These are phyloP conservation scores for Andrena flavipes DNA, from an alignment of 2,888 invertebrate species.

Conservation along the genomic window DNA sequence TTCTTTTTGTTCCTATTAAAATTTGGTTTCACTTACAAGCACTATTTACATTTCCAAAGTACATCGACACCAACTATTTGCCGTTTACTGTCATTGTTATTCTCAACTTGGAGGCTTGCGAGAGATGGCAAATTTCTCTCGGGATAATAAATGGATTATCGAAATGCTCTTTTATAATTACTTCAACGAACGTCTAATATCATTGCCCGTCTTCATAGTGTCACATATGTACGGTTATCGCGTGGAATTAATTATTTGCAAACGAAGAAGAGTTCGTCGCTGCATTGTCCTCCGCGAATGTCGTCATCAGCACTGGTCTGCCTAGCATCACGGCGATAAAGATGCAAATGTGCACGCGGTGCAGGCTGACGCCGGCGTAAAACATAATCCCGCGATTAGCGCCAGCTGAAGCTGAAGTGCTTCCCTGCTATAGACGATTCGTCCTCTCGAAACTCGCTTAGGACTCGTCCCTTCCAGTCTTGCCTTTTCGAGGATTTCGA, in stretches of 20 bases:
- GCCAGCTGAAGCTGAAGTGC: conserved; percentile 65
- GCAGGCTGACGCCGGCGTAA: conserved; percentile 57
- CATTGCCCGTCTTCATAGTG: too few species aligned
- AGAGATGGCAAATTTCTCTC: too few species aligned
- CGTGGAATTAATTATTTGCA: background rate
- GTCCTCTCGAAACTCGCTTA: conserved; percentile 58
- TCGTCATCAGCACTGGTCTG: conserved; percentile 28
- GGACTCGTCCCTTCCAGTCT: conserved; percentile 19
- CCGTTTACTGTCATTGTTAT: too few species aligned
- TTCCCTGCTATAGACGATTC: conserved; percentile 46
- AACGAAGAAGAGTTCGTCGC: background rate
- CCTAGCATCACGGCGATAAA: conserved; percentile 61
- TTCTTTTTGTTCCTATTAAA: too few species aligned
- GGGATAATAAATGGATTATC: too few species aligned
- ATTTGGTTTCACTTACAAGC: too few species aligned
- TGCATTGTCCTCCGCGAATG: conserved; percentile 9
- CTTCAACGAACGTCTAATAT: too few species aligned
- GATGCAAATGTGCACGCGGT: conserved; percentile 68
- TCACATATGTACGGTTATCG: background rate
- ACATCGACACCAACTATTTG: too few species aligned
- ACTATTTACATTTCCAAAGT: too few species aligned
- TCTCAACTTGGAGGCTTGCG: too few species aligned
- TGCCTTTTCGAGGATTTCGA: conserved; percentile 28
- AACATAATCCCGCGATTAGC: conserved; percentile 68
- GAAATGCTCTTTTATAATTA: too few species aligned